Evolutionary conservation across 2,888 invertebrate genomes (phyloP), one percentile per base, ranked within the genome.

Genomic region (Camponotus fellah): DNA sequence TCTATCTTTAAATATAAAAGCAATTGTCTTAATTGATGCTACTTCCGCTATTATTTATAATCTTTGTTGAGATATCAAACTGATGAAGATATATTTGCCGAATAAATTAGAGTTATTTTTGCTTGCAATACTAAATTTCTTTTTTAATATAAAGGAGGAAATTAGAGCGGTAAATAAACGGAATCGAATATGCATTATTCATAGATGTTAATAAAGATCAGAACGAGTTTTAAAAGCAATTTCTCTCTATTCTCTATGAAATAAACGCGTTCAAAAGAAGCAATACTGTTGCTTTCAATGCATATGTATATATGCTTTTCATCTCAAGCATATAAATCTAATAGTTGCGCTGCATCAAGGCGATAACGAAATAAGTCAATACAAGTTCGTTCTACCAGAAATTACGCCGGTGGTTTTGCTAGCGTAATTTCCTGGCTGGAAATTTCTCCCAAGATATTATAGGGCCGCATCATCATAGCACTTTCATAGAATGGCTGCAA

Each of bases 391-490:
- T 68, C 62, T 9, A 40, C 21, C 60, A 69, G 43, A 77, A 83
- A 79, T 79, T 62, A 56, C n/a, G 71, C 64, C 5, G 32, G 21
- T 26, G 64, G 56, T 79, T 34, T 64, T 46, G n/a, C 21, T 53
- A 65, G 8, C 21, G 43, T 65, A 83, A 72, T 80, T 80, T 65
- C 66, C 26, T 40, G 76, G 14, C 32, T 53, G 43, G 17, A 81
- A 80, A 80, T 72, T 79, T 49, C 34, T 40, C 32, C 14, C 9
- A 46, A 26, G 64, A 65, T 49, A 83, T 79, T 71, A 58, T 37
- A 53, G 26, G 21, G 46, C 10, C 37, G 46, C 46, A 9, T 10
- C 34, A 21, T 49, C 46, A 26, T n/a, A 37, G 12, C 6, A 37
- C 46, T 69, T 60, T 60, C 71, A 79, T 53, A 5, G 5, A 69